Base-by-base conservation (phyloP, 2,113 vertebrate species). In the Hiodon alosoides region DNA sequence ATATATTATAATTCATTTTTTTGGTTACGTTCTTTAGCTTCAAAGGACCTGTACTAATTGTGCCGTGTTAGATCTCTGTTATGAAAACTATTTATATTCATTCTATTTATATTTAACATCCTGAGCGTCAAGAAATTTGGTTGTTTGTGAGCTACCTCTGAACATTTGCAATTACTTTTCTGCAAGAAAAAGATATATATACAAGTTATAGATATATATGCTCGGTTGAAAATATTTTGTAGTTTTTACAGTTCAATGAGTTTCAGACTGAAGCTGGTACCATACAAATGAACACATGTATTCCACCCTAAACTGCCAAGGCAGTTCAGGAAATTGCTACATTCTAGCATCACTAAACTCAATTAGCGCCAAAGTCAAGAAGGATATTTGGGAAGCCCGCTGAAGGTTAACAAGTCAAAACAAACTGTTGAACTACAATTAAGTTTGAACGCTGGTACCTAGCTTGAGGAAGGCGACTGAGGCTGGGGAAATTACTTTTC, bases 361-460 rank as follows among this genome's bases (percentile, higher is more conserved):
- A 31, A 31, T 31, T 31, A 31, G 31, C 31, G 31, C 31, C 31
- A 31, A 31, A 31, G 31, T 31, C 31, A 73, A 74, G 62, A 66
- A 55, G 78, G 83, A 55, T 61, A 14, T 54, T 66, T 61, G 71
- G 78, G 75, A 71, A 75, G 76, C 76, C 80, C 73, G 76, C 78
- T 64, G 47, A 77, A 64, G 70, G 78, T 64, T 81, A 57, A 9
- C 59, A 79, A 83, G 82, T 78, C 55, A 64, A 80, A 80, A 78
- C 68, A 79, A 73, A 73, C 48, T 65, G 46, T 78, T 85, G 53
- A 80, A 79, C 81, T 78, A 73, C 69, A 81, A 84, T 83, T 79
- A 86, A 80, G 79, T 79, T 52, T 83, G 82, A 83, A 80, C 66
- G 68, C 17, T 61, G 10, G 72, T 78, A 51, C 64, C 68, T 5